A percentile compares a stretch with the other conserved stretches of the same genome.
Evolutionary conservation across 2,888 invertebrate species (phyloP).

Genomic region (Diabrotica balteata): DNA sequence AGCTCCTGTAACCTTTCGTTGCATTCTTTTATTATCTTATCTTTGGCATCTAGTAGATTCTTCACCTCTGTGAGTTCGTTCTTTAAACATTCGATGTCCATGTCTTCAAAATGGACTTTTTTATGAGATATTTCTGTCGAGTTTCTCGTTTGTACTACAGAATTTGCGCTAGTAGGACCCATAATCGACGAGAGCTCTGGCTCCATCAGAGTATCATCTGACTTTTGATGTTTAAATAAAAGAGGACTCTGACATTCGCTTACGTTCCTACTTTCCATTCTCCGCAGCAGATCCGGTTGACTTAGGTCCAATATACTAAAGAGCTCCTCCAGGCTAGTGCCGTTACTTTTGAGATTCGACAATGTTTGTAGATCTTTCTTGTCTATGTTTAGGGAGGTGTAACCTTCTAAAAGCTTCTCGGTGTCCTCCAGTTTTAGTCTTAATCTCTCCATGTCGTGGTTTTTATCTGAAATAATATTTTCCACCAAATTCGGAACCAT

Average conservation of each 20-base stretch:
- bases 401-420: slow-evolving; percentile 63
- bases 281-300: slow-evolving; percentile 66
- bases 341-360: slow-evolving; percentile 66
- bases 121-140: slow-evolving; percentile 54
- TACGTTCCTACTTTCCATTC: slow-evolving; percentile 40
- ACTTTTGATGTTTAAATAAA: slow-evolving; percentile 24
- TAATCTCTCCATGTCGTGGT: slow-evolving; percentile 71
- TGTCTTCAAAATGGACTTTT: slow-evolving; percentile 64
- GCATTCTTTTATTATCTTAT: slow-evolving; percentile 65
- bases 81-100: slow-evolving; percentile 50
- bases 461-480: slow-evolving; percentile 72
- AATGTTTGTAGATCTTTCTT: slow-evolving; percentile 64
- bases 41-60: slow-evolving; percentile 67
- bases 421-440: slow-evolving; percentile 65
- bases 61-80: slow-evolving; percentile 60
- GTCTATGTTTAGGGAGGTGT: slow-evolving; percentile 67
- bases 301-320: slow-evolving; percentile 77
- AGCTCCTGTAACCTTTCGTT: slow-evolving; percentile 66
- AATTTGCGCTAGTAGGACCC: slow-evolving; percentile 17
- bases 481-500: slow-evolving; percentile 66
- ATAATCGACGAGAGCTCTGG: slow-evolving; percentile 56
- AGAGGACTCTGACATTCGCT: slow-evolving; percentile 34
- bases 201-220: slow-evolving; percentile 29
- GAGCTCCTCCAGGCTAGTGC: slow-evolving; percentile 75
- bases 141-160: slow-evolving; percentile 39